Evolutionary conservation across 1,140 invertebrate species (phyloP).

Genomic region (Eulimnadia texana): DNA sequence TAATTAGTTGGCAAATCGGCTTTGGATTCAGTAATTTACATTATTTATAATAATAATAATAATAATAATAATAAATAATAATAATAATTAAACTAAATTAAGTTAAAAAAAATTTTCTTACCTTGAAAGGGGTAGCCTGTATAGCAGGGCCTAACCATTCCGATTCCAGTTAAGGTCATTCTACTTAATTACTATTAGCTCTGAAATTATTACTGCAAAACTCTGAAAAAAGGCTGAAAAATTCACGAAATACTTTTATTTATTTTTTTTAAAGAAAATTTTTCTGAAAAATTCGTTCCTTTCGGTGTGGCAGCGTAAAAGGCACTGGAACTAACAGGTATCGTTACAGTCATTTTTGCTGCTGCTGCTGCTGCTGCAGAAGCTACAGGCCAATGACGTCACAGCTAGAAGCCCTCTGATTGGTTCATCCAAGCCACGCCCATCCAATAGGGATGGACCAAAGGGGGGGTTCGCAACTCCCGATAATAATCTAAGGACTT

Average conservation of each 20-base stretch:
- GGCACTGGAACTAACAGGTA: not conserved
- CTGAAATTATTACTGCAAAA: not conserved
- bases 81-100: not conserved
- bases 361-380: not conserved
- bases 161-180: constrained; percentile 7
- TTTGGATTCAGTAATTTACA: no score
- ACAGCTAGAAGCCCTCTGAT: not conserved
- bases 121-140: constrained; percentile 11
- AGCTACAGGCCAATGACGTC: no score
- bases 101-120: not conserved
- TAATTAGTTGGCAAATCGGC: no score
- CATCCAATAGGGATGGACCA: no score
- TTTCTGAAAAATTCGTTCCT: not conserved
- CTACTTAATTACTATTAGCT: not conserved
- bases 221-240: not conserved
- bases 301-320: not conserved
- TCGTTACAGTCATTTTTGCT: not conserved
- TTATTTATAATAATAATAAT: not conserved
- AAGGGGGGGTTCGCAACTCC: no score
- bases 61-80: not conserved
- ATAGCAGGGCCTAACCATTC: not conserved
- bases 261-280: no score
- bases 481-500: no score
- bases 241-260: no score
- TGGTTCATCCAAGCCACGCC: not conserved